A percentile compares a stretch with the other conserved stretches of the same genome.
These are phyloP conservation scores for Mustela lutreola DNA, from an alignment of 2,113 vertebrate species.

Conservation along the genomic window DNA sequence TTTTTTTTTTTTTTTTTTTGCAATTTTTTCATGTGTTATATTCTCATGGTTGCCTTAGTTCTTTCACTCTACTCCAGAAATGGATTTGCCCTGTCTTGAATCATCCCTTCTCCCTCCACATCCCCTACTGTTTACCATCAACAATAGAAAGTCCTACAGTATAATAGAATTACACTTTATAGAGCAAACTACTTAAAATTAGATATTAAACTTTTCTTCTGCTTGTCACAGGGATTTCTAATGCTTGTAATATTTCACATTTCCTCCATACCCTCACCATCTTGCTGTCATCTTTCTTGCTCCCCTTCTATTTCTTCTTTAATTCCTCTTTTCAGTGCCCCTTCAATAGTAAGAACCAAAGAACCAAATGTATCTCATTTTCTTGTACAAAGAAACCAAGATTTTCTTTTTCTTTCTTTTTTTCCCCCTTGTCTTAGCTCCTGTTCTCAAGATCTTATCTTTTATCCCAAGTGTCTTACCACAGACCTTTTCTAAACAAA, in stretches of 20 bases:
- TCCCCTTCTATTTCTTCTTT: not conserved
- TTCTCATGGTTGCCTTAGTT: not conserved
- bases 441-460: not conserved
- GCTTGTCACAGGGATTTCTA: not conserved
- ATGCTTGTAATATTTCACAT: too few relatives aligned
- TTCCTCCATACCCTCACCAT: not conserved
- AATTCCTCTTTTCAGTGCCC: not conserved
- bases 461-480: not conserved
- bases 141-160: not conserved
- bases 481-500: conserved; percentile 48
- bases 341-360: not conserved
- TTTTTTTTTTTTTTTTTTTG: not conserved
- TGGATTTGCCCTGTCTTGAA: not conserved
- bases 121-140: not conserved
- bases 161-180: not conserved
- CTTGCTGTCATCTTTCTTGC: not conserved
- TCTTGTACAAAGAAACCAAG: not conserved
- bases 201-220: not conserved
- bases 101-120: not conserved
- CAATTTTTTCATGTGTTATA: not conserved
- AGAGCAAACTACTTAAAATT: not conserved
- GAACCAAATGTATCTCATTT: not conserved
- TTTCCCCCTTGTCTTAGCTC: not conserved
- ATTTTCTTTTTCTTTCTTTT: not conserved
- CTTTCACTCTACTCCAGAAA: not conserved